These are phyloP conservation scores for Drosophila infuscata DNA, from an alignment of 2,888 invertebrate species.

Conservation along the genomic window DNA sequence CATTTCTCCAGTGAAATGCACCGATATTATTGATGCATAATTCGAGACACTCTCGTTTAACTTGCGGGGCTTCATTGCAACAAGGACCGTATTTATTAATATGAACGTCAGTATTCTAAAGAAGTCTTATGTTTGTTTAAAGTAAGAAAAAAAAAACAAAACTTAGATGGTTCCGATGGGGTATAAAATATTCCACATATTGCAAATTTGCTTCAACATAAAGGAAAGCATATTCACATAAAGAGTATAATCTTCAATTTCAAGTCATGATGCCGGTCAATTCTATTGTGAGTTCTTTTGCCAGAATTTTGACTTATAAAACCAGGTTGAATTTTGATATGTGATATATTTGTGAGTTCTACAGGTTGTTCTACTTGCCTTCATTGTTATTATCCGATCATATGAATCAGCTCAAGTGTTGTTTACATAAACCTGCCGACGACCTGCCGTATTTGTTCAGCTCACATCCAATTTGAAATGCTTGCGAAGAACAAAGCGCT, in stretches of 20 bases:
- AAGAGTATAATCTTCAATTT: slow-evolving; percentile 19
- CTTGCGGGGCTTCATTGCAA: neutral
- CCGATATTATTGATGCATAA: neutral
- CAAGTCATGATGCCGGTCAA: slow-evolving; percentile 26
- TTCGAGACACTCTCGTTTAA: neutral
- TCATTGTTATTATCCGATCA: neutral
- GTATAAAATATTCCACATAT: neutral
- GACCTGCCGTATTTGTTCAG: neutral
- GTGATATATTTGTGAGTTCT: neutral
- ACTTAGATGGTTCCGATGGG: neutral
- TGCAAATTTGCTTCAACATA: neutral
- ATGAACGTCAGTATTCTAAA: neutral
- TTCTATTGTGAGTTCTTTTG: neutral
- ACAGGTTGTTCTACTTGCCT: neutral
- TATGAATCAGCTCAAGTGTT: slow-evolving; percentile 4
- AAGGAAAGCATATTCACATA: slow-evolving; percentile 14
- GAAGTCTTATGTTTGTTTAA: neutral
- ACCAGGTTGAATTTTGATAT: neutral
- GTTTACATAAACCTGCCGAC: neutral
- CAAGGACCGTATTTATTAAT: neutral
- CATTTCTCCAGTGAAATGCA: neutral
- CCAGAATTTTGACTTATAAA: neutral
- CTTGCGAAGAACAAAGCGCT: neutral
- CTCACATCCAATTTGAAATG: slow-evolving; percentile 5
- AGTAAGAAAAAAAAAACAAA: neutral